These are phyloP conservation scores for Notodonta dromedarius DNA, from an alignment of 2,888 invertebrate species.

Conservation along the genomic window DNA sequence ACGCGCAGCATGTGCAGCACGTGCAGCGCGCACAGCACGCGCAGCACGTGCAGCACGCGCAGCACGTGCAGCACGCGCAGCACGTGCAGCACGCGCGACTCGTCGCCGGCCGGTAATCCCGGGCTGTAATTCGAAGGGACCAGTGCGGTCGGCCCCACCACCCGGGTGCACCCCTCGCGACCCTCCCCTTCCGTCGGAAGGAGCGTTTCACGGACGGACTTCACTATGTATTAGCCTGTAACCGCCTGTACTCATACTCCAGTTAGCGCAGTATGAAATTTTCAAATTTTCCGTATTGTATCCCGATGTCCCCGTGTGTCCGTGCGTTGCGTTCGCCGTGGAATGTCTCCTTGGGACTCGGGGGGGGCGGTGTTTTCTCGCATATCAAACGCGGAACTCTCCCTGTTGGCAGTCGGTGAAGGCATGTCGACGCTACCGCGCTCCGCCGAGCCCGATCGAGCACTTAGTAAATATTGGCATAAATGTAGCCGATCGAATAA, in stretches of 20 bases:
- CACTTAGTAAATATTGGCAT: not conserved
- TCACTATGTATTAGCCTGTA: not conserved
- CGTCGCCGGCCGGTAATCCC: too few species aligned
- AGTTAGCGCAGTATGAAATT: not conserved
- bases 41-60: not conserved
- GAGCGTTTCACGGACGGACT: not conserved
- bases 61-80: not conserved
- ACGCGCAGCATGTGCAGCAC: too few species aligned
- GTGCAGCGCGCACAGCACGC: too few species aligned
- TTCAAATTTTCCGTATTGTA: not conserved
- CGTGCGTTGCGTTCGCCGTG: not conserved
- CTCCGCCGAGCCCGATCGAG: not conserved
- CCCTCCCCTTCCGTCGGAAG: too few species aligned
- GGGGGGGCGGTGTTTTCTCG: not conserved
- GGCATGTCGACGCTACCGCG: not conserved
- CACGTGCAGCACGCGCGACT: too few species aligned
- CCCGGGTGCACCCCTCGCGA: too few species aligned
- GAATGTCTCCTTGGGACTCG: not conserved
- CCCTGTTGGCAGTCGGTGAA: not conserved
- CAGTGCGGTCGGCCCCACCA: too few species aligned
- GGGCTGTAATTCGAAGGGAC: too few species aligned
- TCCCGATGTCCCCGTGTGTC: not conserved
- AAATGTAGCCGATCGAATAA: not conserved
- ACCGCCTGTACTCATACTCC: conserved; percentile 1
- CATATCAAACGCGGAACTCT: conserved; percentile 1